Evolutionary conservation across 2,113 vertebrate species (phyloP), one percentile per base, ranked within the genome.

Genomic region (Sporophila hypoxantha): DNA sequence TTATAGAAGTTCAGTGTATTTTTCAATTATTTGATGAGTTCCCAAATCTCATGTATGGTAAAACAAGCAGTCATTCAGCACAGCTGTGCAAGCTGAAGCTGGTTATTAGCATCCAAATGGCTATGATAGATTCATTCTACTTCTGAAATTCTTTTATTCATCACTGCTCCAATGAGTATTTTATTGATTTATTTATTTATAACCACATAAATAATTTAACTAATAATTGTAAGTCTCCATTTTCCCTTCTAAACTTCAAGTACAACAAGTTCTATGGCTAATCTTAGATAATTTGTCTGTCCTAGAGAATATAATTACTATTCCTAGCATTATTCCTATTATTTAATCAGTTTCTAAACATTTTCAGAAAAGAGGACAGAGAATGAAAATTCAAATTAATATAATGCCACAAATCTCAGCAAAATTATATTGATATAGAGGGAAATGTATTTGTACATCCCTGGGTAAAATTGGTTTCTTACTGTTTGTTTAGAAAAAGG

Each of bases 161-260:
- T 22, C 39, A 21, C 14, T 74, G 56, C 27, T 91, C 34, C 53
- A 85, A 55, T 62, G 27, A 80, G 30, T 41, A 71, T 71, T 88
- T 90, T 74, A 87, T 87, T 93, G 79, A 89, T 87, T 79, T 39
- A 74, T 81, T 90, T 84, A 86, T 94, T 92, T 92, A 87, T 74
- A 85, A 66, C 16, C 5, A 41, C 50, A 91, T 92, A 92, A 88
- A 95, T 95, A 92, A 93, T 96, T 92, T 81, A 88, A 59, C 34
- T 87, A 88, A 91, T 88, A 90, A 95, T 82, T 57, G 1, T 50
- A 59, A 76, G 41, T 76, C 87, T 94, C 36, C 34, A 68, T 81
- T 91, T 91, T 89, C 76, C 42, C 66, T 91, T 90, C 44, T 75
- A 69, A 56, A 77, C 52, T n/a, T 85, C 69, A 85, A 60, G 92